phyloP scores from a whole-genome alignment of 2,888 invertebrate genomes.

The Ophonus ardosiacus region DNA sequence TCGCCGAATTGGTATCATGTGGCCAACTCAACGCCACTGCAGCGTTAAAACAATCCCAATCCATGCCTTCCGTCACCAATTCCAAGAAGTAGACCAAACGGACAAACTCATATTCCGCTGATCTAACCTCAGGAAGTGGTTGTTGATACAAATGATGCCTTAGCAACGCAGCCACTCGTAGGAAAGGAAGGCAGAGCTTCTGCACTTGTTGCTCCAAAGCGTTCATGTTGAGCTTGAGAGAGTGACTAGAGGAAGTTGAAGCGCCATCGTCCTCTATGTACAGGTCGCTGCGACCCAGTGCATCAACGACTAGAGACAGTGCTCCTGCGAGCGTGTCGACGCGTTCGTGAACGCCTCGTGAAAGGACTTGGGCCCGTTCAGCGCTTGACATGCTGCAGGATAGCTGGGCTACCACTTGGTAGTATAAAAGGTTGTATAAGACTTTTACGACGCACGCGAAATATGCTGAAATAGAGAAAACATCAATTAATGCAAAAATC shows the following conservation, averaged over 20 bases:
- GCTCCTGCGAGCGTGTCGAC: conserved; percentile 74
- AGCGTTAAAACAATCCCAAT: conserved; percentile 82
- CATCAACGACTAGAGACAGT: conserved; percentile 75
- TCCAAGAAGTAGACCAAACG: conserved; percentile 88
- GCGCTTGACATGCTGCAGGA: conserved; percentile 83
- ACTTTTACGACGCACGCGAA: conserved; percentile 92
- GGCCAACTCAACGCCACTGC: conserved; percentile 82
- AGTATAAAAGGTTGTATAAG: conserved; percentile 92
- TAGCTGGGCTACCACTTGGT: conserved; percentile 91
- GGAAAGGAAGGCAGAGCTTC: conserved; percentile 88
- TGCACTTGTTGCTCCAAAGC: conserved; percentile 80
- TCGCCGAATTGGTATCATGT: conserved; percentile 73
- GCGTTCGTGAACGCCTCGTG: conserved; percentile 68
- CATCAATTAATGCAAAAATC: neutral
- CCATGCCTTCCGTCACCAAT: conserved; percentile 83
- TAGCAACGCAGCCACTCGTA: conserved; percentile 89
- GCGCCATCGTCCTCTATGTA: conserved; percentile 80
- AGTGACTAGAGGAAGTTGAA: conserved; percentile 68
- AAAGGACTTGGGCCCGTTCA: conserved; percentile 78
- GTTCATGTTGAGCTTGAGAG: conserved; percentile 72
- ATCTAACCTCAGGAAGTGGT: conserved; percentile 81
- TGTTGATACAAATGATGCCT: conserved; percentile 86
- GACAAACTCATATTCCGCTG: conserved; percentile 85
- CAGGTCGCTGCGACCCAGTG: conserved; percentile 79
- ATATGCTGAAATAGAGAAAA: conserved; percentile 82